These are phyloP conservation scores for Poeciliopsis retropinna DNA, from an alignment of 2,113 vertebrate species.

Conservation along the genomic window DNA sequence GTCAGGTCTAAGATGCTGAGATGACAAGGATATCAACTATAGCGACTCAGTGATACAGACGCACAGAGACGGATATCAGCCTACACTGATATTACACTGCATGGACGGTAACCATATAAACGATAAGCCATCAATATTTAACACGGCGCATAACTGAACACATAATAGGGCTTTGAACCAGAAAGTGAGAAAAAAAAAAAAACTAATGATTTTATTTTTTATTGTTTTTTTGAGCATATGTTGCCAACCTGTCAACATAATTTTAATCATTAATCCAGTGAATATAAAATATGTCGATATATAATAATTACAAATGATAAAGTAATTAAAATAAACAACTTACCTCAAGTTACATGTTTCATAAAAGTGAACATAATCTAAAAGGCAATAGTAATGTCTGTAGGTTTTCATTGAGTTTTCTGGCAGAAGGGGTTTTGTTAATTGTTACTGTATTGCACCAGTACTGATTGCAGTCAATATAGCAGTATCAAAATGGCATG, in stretches of 20 bases:
- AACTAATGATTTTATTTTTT: not conserved
- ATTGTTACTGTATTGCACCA: too few relatives aligned
- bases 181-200: not conserved
- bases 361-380: not conserved
- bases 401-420: too few relatives aligned
- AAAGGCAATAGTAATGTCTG: too few relatives aligned
- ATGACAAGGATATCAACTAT: conserved; percentile 68
- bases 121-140: conserved; percentile 25
- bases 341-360: not conserved
- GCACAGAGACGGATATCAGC: conserved; percentile 62
- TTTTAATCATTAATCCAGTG: not conserved
- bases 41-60: conserved; percentile 62
- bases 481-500: too few relatives aligned
- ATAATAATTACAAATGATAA: not conserved
- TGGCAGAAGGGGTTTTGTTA: too few relatives aligned
- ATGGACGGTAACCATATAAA: conserved; percentile 28
- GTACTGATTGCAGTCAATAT: too few relatives aligned
- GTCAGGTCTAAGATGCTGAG: conserved; percentile 72
- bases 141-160: conserved; percentile 7
- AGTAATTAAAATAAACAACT: not conserved
- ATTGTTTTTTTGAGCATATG: not conserved
- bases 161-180: not conserved
- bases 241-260: not conserved
- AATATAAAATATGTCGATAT: not conserved
- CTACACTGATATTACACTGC: conserved; percentile 44